Evolutionary conservation across 2,888 invertebrate species (phyloP), one percentile per base, ranked within the genome.

Genomic region (Macrosoma leucophasiata): DNA sequence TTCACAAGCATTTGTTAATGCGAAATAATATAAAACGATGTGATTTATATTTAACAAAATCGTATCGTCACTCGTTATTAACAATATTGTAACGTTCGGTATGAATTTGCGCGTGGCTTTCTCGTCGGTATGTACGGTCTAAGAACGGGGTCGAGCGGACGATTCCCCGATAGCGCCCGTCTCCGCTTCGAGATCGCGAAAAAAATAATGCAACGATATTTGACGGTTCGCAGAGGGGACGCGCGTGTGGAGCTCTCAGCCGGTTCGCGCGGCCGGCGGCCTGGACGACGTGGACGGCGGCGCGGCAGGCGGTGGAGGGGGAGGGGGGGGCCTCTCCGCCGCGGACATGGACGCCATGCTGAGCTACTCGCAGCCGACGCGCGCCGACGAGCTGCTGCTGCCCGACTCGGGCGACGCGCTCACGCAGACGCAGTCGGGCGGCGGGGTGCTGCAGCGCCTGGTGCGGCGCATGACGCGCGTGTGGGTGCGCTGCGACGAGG

Each of bases 381-480:
- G 90, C 52, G 85, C 93, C 39, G 95, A 95, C 54, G 91, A 95
- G 78, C 84, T 96, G 61, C 81, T 96, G 55, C 82, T 95, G 9
- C 88, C 86, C 51, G 87, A 91, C 25, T 43, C 36, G 36, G 37
- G 27, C 13, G 39, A 33, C 33, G 40, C 38, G 21, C 55, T 87
- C 88, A 61, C 9, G 13, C 19, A 25, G 20, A 9, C 17, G 29
- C 29, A 26, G 12, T 10, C 11, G 22, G 15, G 19, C 30, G 28
- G 36, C 40, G 39, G 48, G 11, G 46, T 38, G 30, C 88, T 93
- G 73, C 92, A 94, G 72, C 88, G 89, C 56, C 79, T 96, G 57
- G 95, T 95, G 26, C 90, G 93, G 39, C 89, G 98, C 55, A 93
- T 97, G 95, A 97, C 98, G 25, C 88, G 98, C 52, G 95, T 97